A percentile compares a stretch with the other conserved stretches of the same genome.
These are phyloP conservation scores for Crenichthys baileyi DNA, from an alignment of 2,797 vertebrate species.

Conservation along the genomic window DNA sequence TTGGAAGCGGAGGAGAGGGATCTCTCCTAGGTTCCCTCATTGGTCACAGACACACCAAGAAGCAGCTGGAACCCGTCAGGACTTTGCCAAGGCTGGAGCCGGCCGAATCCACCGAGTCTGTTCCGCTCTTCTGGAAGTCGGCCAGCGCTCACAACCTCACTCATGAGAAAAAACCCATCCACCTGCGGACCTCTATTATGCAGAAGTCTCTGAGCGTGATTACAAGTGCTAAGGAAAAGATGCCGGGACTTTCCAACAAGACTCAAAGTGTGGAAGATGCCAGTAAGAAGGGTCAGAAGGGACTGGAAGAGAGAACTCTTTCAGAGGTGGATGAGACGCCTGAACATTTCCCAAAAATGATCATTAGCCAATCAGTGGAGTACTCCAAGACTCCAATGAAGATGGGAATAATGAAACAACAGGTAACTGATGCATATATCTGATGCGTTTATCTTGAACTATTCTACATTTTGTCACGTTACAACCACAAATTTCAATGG, in stretches of 20 bases:
- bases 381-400: conserved; percentile 90
- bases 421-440: conserved; percentile 64
- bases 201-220: conserved; percentile 98
- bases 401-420: conserved; percentile 97
- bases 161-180: conserved; percentile 92
- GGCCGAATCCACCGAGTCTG: conserved; percentile 88
- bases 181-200: conserved; percentile 91
- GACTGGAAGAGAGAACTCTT: conserved; percentile 82
- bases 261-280: conserved; percentile 87
- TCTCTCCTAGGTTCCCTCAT: conserved; percentile 88
- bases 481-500: background rate
- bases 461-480: background rate
- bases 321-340: conserved; percentile 87
- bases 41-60: conserved; percentile 83
- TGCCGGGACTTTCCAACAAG: conserved; percentile 89
- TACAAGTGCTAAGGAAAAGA: conserved; percentile 95
- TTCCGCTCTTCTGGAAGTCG: conserved; percentile 96
- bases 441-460: background rate
- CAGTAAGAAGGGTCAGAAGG: conserved; percentile 85
- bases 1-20: conserved; percentile 77
- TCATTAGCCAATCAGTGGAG: conserved; percentile 87
- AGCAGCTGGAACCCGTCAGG: conserved; percentile 79
- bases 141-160: conserved; percentile 95
- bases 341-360: conserved; percentile 87
- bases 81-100: conserved; percentile 77